Conservation (phyloP, 1,140 invertebrate genomes). For the Lasioglossum albipes region DNA sequence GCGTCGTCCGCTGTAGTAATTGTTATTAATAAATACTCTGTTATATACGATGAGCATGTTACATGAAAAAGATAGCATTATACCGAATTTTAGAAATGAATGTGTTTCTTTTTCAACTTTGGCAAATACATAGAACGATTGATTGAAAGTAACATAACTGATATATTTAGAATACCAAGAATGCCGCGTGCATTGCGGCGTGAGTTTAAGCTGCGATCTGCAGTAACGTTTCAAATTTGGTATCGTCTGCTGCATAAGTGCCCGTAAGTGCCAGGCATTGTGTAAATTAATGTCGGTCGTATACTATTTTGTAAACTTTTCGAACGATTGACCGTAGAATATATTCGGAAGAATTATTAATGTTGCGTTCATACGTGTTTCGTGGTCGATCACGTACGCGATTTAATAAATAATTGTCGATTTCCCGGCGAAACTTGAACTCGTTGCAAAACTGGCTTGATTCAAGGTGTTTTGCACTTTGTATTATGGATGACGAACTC, state of each 20-base stretch:
- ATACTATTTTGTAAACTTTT: neutral
- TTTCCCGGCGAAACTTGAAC: neutral
- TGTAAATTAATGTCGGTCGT: neutral
- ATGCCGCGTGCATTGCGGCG: conserved; percentile 18
- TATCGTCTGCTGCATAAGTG: conserved; percentile 25
- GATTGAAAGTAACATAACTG: neutral
- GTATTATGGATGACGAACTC: conserved; percentile 91
- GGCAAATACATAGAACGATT: neutral
- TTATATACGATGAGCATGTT: neutral
- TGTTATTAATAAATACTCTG: neutral
- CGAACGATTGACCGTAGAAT: neutral
- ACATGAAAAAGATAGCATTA: neutral
- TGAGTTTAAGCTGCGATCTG: neutral
- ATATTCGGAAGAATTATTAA: neutral
- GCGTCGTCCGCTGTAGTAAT: too few relatives aligned
- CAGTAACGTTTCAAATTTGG: conserved; percentile 21
- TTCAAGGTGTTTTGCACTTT: conserved; percentile 22
- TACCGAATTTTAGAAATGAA: neutral
- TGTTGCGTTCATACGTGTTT: neutral
- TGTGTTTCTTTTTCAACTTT: neutral
- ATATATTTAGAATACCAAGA: neutral
- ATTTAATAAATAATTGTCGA: conserved; percentile 5
- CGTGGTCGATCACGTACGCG: neutral
- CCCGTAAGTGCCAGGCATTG: neutral
- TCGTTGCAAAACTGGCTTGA: conserved; percentile 16